Evolutionary conservation across 1,140 invertebrate genomes (phyloP).

Genomic region (Polyergus mexicanus): DNA sequence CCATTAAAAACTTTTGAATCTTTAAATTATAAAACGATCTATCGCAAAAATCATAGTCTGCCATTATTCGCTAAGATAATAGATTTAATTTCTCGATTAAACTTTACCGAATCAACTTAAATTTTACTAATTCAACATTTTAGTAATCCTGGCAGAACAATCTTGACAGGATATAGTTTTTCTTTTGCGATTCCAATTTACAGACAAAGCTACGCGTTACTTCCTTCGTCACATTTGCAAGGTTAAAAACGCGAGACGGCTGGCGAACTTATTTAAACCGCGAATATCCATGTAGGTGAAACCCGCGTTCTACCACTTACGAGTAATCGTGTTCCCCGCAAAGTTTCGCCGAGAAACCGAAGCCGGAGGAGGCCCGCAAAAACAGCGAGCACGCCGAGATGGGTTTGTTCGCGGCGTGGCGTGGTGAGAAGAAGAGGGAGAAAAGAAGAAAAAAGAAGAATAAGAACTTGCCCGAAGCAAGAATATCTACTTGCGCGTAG

Average conservation of each 20-base stretch:
- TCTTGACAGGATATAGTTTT: not conserved
- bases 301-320: conserved; percentile 55
- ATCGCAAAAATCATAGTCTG: conserved; percentile 15
- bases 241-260: conserved; percentile 5
- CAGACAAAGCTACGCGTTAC: conserved; percentile 19
- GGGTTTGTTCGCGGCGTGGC: conserved; percentile 47
- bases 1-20: conserved; percentile 36
- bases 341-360: conserved; percentile 59
- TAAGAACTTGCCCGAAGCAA: not conserved
- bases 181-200: conserved; percentile 19
- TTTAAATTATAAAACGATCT: conserved; percentile 19
- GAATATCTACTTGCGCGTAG: conserved; percentile 7
- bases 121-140: not conserved
- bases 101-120: conserved; percentile 2
- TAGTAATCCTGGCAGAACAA: not conserved
- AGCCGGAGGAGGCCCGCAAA: conserved; percentile 53
- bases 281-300: conserved; percentile 42
- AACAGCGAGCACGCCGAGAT: conserved; percentile 59
- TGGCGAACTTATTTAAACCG: conserved; percentile 44
- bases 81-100: not conserved
- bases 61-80: not conserved
- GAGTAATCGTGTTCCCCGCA: conserved; percentile 54
- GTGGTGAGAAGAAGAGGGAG: conserved; percentile 23
- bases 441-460: conserved; percentile 35
- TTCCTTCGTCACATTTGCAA: conserved; percentile 9